Evolutionary conservation across 2,888 invertebrate genomes (phyloP).

Genomic region (Tanytarsus gracilentus): DNA sequence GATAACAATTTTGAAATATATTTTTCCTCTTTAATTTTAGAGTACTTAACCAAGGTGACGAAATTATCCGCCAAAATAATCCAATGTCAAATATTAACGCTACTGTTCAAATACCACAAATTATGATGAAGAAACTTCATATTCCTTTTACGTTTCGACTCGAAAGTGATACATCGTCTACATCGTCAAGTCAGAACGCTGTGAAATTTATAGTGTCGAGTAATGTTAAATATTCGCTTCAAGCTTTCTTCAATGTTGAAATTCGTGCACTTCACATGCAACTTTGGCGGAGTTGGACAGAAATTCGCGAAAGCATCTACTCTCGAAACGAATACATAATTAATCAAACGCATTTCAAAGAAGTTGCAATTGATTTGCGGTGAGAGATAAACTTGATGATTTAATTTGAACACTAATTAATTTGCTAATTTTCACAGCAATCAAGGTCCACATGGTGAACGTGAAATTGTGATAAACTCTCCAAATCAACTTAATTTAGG

Average conservation of each 20-base stretch:
- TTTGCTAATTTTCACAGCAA: constrained; percentile 44
- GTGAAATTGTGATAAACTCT: constrained; percentile 52
- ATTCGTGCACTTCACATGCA: constrained; percentile 66
- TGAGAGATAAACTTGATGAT: constrained; percentile 20
- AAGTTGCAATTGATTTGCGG: constrained; percentile 33
- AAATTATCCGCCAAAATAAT: not conserved
- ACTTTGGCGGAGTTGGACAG: constrained; percentile 62
- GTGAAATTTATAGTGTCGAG: constrained; percentile 65
- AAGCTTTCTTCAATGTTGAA: constrained; percentile 71
- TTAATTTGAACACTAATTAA: not conserved
- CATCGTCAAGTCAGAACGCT: too few relatives aligned
- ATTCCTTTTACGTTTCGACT: constrained; percentile 75
- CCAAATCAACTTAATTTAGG: constrained; percentile 58
- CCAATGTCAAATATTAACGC: constrained; percentile 22
- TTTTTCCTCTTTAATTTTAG: not conserved
- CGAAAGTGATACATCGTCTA: constrained; percentile 59
- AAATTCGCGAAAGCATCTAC: constrained; percentile 50
- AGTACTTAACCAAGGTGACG: not conserved
- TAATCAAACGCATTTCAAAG: constrained; percentile 33
- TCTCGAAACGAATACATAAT: constrained; percentile 30
- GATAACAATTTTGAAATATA: too few relatives aligned
- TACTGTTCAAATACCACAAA: constrained; percentile 47
- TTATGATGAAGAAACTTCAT: constrained; percentile 76
- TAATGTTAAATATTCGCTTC: constrained; percentile 63
- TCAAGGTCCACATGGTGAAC: constrained; percentile 55